A percentile compares a stretch with the other conserved stretches of the same genome.
These are phyloP conservation scores for Tamandua tetradactyla DNA, from an alignment of 2,797 vertebrate genomes.

Conservation along the genomic window DNA sequence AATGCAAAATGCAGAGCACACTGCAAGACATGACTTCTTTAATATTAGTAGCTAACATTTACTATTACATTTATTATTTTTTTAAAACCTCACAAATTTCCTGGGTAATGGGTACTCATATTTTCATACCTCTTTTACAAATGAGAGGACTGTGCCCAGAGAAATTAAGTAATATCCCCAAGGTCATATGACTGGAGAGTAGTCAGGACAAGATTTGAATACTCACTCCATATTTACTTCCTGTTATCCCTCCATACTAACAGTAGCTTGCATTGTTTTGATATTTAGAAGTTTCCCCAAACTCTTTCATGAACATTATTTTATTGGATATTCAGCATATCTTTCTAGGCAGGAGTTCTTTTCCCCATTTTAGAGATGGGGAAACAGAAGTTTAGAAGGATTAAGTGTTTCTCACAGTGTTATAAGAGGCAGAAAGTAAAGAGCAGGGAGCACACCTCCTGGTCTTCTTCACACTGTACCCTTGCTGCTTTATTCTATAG, in stretches of 20 bases:
- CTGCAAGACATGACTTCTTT: background rate
- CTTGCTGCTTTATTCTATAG: background rate
- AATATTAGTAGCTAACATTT: background rate
- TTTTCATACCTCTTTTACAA: background rate
- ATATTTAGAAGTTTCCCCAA: conserved; percentile 19
- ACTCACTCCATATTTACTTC: background rate
- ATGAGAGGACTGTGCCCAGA: background rate
- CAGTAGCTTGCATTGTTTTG: conserved; percentile 5
- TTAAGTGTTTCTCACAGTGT: conserved; percentile 10
- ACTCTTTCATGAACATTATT: background rate
- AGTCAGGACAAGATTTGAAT: background rate
- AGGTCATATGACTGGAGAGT: background rate
- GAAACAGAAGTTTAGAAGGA: conserved; percentile 50
- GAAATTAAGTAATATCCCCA: conserved; percentile 8
- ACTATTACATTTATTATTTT: background rate
- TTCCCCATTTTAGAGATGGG: background rate
- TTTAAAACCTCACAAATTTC: conserved; percentile 41
- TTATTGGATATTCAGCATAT: background rate
- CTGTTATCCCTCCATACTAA: background rate
- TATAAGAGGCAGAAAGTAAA: conserved; percentile 1
- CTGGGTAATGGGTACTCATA: background rate
- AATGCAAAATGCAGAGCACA: conserved; percentile 24
- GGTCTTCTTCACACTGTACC: background rate
- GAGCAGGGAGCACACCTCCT: background rate
- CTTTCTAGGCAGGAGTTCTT: background rate